Evolutionary conservation across 2,797 vertebrate genomes (phyloP), one percentile per base, ranked within the genome.

Genomic region (Xerus rutilus): DNA sequence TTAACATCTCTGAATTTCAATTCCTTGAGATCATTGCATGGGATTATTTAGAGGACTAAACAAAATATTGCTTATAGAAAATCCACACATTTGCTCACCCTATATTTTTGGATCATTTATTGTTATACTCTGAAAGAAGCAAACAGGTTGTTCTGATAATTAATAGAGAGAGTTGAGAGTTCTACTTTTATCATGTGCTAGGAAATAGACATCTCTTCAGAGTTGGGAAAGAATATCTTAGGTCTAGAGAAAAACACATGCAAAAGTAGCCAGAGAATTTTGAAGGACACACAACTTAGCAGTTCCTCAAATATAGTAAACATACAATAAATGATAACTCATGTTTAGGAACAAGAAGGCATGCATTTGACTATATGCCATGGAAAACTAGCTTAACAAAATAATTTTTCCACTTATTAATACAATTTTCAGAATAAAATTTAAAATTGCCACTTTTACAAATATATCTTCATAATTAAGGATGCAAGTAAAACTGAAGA

Each of bases 381-480:
- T 84, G n/a, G 57, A 86, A 83, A 79, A 72, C 39, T 49, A 72
- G 15, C 54, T 93, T 89, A 70, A 84, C 32, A 35, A 94, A 93
- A 79, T 91, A 20, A 9, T 25, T 85, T 20, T 88, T 90, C 94
- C 7, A 57, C 73, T 85, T 88, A 67, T 62, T 79, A 74, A 69
- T 25, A 43, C 0, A 49, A 30, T 47, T 74, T 45, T 91, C 77
- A 79, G 21, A 79, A n/a, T 15, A 49, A 15, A 73, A 82, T 92
- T 83, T 83, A 70, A 83, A 92, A 83, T 54, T 5, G 17, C 21
- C 25, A 88, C 9, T 28, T 78, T 94, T 86, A 69, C 12, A 92
- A 89, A 84, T 69, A 1, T 47, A 54, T 39, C 32, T 90, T 82
- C 17, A 11, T 67, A 79, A 49, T 85, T 89, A 96, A 85, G 47